phyloP scores from a whole-genome alignment of 2,113 vertebrate genomes.

The Tenrec ecaudatus region DNA sequence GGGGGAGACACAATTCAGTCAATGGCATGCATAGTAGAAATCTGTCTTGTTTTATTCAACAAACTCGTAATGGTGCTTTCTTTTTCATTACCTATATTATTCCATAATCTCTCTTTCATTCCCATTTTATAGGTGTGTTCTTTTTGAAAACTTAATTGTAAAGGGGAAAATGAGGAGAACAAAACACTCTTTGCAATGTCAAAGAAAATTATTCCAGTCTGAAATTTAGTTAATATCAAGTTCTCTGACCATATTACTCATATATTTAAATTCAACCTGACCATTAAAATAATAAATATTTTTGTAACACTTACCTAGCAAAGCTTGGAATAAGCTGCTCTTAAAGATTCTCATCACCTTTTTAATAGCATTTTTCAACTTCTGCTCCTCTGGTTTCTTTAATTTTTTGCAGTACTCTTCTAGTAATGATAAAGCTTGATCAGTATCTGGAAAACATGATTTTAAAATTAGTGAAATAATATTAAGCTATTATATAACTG shows the following conservation, averaged over 20 bases:
- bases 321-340: constrained; percentile 96
- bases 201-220: constrained; percentile 50
- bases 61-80: neutral
- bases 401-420: constrained; percentile 96
- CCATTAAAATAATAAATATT: constrained; percentile 28
- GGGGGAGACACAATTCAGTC: neutral
- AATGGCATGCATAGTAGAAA: neutral
- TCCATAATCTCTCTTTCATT: constrained; percentile 21
- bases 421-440: constrained; percentile 92
- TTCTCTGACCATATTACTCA: constrained; percentile 25
- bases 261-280: neutral
- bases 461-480: constrained; percentile 63
- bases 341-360: constrained; percentile 96
- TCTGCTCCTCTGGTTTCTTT: constrained; percentile 93
- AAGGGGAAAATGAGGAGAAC: neutral
- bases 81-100: constrained; percentile 16
- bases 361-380: constrained; percentile 94
- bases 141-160: constrained; percentile 38
- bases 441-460: constrained; percentile 90
- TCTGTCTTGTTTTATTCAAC: neutral
- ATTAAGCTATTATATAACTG: neutral
- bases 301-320: constrained; percentile 92
- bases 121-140: neutral
- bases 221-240: constrained; percentile 39
- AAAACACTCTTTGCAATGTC: neutral